Base-by-base conservation (phyloP, 1,140 invertebrate species). In the Musca vetustissima region DNA sequence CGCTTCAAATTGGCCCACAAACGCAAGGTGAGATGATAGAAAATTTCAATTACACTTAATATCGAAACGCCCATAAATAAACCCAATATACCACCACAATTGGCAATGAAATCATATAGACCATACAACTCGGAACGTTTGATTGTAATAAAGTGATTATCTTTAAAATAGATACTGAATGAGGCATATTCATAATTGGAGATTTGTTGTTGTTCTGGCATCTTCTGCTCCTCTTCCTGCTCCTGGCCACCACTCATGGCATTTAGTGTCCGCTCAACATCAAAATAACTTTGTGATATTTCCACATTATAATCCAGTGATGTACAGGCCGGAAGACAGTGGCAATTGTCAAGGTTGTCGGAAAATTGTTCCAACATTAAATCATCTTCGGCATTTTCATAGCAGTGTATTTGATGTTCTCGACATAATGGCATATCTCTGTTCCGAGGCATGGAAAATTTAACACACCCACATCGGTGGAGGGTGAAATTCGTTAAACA, bases 401-500 rank as follows among this genome's bases (percentile, higher is more conserved):
- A 50, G 19, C 49, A 50, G 11, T 13, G 6, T 1, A 50, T 21
- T 19, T 50, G 13, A 50, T 17, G 2, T 21, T 19, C n/a, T 7
- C 49, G n/a, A 19, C 49, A 50, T 1, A 50, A 11, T 1, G 49
- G 49, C n/a, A 50, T 50, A 19, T 50, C 49, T 19, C 3, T 7
- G 1, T 11, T 81, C 79, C 86, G 81, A 22, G 86, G 86, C 86
- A 87, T 87, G 55, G 85, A 83, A 67, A 85, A 86, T 32, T 83
- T 83, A 0, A 87, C 86, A 67, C 85, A 86, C 4, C 78, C 78
- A 64, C 80, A 82, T 72, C 75, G 78, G 22, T 32, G 68, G 14
- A 88, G 81, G 0, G 91, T 93, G 70, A 88, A 92, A 78, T 93
- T 92, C 1, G 90, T 87, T 69, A 92, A 83, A 72, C 92, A 93